Evolutionary conservation across 1,140 invertebrate genomes (phyloP).

Genomic region (Bombus breviceps): DNA sequence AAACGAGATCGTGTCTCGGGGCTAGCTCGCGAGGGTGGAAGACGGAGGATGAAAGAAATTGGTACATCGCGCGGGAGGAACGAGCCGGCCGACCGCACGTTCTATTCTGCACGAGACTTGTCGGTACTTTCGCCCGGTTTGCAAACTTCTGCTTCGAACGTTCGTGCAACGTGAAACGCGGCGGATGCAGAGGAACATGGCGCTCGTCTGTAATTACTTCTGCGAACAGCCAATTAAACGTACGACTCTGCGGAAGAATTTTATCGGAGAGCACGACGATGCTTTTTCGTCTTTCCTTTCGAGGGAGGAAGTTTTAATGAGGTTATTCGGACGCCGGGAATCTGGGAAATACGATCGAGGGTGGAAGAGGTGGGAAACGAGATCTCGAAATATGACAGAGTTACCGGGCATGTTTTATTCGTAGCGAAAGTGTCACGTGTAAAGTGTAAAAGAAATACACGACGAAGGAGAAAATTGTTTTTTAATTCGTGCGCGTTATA

Average conservation of each 20-base stretch:
- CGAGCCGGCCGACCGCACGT: conserved; percentile 47
- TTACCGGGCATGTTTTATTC: not conserved
- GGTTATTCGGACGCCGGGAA: conserved; percentile 1
- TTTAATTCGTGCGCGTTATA: not conserved
- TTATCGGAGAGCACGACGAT: not conserved
- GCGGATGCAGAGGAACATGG: not conserved
- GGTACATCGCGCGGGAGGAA: conserved; percentile 77
- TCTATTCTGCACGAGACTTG: not conserved
- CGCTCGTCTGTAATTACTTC: conserved; percentile 7
- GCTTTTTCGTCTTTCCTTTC: not conserved
- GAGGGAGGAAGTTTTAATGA: conserved; percentile 1
- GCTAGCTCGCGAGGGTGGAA: conserved; percentile 58
- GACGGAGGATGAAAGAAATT: conserved; percentile 77
- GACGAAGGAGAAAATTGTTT: not conserved
- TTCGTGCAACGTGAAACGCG: not conserved
- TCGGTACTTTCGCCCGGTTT: not conserved
- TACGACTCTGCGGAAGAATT: not conserved
- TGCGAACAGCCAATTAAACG: conserved; percentile 1
- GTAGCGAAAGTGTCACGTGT: not conserved
- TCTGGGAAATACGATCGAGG: no score
- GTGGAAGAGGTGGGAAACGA: no score
- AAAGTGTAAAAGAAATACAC: not conserved
- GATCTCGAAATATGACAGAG: no score
- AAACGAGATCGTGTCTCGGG: conserved; percentile 80
- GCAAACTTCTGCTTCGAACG: not conserved